Conservation (phyloP, 2,797 vertebrate genomes). For the Danio tinwini region DNA sequence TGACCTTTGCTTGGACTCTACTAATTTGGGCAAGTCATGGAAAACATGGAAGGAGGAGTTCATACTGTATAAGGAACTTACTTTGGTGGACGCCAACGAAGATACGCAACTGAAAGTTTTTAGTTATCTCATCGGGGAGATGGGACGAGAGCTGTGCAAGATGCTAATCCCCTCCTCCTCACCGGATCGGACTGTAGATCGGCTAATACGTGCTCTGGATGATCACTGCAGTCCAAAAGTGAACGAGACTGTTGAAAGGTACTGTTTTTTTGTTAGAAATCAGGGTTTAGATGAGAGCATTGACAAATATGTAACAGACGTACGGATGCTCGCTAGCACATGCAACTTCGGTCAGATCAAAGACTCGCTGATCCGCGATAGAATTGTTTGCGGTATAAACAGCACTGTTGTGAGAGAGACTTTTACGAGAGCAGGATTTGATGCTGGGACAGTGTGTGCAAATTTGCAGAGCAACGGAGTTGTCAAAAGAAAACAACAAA, state of each 20-base stretch:
- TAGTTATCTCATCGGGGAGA: background rate
- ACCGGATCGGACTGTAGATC: no score
- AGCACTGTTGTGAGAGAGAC: slow-evolving; percentile 4
- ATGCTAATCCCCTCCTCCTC: background rate
- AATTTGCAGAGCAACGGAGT: slow-evolving; percentile 44
- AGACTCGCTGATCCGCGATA: slow-evolving; percentile 23
- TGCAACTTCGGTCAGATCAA: slow-evolving; percentile 48
- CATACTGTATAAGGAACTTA: slow-evolving; percentile 4
- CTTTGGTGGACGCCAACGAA: background rate
- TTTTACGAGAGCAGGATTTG: slow-evolving; percentile 43
- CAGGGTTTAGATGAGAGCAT: no score
- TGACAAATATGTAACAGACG: no score
- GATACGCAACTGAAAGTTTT: slow-evolving; percentile 7
- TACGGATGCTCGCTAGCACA: slow-evolving; percentile 42
- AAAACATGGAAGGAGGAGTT: background rate
- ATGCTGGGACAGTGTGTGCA: slow-evolving; percentile 46
- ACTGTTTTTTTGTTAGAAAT: no score
- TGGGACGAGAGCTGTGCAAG: background rate
- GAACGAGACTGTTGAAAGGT: no score
- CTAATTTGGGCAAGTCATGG: no score
- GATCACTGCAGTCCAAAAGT: no score
- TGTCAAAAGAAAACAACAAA: slow-evolving; percentile 48
- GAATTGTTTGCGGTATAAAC: slow-evolving; percentile 47
- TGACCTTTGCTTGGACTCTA: no score
- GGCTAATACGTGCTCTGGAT: no score